Conservation (phyloP, 35 echinoderm and acorn worm genomes). For the Ophiothrix spiculata region DNA sequence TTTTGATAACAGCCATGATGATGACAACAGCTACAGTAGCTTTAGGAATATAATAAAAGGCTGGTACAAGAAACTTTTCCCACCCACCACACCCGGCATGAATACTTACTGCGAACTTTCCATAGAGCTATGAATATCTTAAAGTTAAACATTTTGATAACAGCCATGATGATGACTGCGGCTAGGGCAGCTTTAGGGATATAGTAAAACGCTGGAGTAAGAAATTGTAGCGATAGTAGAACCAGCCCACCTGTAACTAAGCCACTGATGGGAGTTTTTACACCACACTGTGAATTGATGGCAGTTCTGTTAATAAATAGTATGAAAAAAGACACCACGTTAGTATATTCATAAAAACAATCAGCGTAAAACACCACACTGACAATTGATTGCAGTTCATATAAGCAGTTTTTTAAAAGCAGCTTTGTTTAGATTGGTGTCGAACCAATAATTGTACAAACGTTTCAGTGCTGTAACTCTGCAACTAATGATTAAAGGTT, state of each 20-base stretch:
- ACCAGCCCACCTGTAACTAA: constrained; percentile 73
- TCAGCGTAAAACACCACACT: neutral
- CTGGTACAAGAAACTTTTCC: constrained; percentile 58
- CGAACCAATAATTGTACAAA: neutral
- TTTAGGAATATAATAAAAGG: constrained; percentile 84
- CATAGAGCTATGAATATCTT: constrained; percentile 67
- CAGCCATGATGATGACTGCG: constrained; percentile 86
- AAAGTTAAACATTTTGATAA: constrained; percentile 82
- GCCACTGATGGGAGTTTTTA: constrained; percentile 73
- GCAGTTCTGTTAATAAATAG: constrained; percentile 70
- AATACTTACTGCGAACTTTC: constrained; percentile 83
- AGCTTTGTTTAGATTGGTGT: neutral
- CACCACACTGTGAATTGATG: constrained; percentile 86
- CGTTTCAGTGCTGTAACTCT: neutral
- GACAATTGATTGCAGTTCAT: neutral
- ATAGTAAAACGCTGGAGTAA: constrained; percentile 72
- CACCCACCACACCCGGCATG: too few relatives aligned
- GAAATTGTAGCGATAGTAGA: constrained; percentile 49
- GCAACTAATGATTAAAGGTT: neutral
- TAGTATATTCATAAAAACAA: neutral
- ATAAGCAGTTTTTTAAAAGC: too few relatives aligned
- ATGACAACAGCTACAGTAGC: constrained; percentile 78
- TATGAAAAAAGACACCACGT: neutral
- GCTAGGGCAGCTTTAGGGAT: constrained; percentile 83
- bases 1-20: constrained; percentile 79